Evolutionary conservation across 2,888 invertebrate genomes (phyloP), one percentile per base, ranked within the genome.

Genomic region (Chymomyza fuscimana): DNA sequence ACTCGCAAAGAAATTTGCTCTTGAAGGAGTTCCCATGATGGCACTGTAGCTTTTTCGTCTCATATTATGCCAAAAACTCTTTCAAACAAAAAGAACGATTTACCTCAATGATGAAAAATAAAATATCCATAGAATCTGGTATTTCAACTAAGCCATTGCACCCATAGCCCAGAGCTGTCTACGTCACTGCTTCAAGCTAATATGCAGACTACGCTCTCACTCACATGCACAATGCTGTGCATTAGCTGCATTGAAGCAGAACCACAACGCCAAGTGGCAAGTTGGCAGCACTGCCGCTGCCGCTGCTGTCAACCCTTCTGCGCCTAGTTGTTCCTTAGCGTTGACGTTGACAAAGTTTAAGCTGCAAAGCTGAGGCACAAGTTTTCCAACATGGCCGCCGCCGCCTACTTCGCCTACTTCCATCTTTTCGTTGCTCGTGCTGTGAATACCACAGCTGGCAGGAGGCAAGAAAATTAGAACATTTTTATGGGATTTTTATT

Each of bases 261-360:
- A 5, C 15, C 12, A 52, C 9, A 62, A 50, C 15, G 58, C 32
- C 40, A 15, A 54, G 52, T 36, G 29, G 64, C 52, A 69, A 22
- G 58, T 15, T 58, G 58, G 58, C 58, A 58, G 58, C 15, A 10
- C 15, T 19, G 56, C 40, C 59, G 36, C 40, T n/a, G 16, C 46
- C 9, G 32, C 32, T 32, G 32, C 32, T 32, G 32, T 4, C 32
- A 32, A 32, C 32, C 32, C 32, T 32, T 32, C 25, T 7, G 32
- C 32, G 32, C 32, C 6, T 0, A 7, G 32, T 7, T 32, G 7
- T 32, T 32, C 6, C 7, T 56, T 25, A 10, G 6, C 19, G 10
- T 32, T 32, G 70, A 64, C 51, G 36, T 46, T 78, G 74, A 64
- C 68, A 81, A 69, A 70, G 60, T 54, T 72, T 72, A 50, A 59